phyloP scores from a whole-genome alignment of 2,113 vertebrate genomes.

The Dasyurus viverrinus region DNA sequence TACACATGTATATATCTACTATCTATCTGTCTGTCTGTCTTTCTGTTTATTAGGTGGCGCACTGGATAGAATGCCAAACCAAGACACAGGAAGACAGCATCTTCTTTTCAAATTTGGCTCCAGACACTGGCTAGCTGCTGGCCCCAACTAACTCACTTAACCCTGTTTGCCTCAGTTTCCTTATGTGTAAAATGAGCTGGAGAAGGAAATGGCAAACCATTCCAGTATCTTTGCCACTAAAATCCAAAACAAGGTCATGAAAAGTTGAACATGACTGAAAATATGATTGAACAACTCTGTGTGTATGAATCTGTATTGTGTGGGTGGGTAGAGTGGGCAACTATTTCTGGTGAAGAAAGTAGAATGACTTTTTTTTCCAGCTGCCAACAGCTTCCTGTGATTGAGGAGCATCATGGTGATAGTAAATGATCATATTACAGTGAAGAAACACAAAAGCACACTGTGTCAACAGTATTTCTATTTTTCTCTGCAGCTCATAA shows the following conservation, averaged over 20 bases:
- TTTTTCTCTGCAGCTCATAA: neutral
- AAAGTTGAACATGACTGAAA: too few relatives aligned
- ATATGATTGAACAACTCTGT: neutral
- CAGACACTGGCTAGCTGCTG: neutral
- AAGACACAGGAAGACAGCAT: neutral
- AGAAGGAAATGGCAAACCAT: neutral
- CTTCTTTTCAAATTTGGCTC: neutral
- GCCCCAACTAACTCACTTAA: neutral
- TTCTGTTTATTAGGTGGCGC: too few relatives aligned
- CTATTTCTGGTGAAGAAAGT: neutral
- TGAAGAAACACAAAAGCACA: neutral
- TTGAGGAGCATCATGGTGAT: neutral
- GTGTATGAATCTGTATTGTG: too few relatives aligned
- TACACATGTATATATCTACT: too few relatives aligned
- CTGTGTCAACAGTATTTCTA: neutral
- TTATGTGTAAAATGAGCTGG: neutral
- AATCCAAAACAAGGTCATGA: neutral
- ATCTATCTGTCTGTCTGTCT: too few relatives aligned
- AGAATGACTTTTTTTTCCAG: conserved; percentile 4
- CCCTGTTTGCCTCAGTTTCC: neutral
- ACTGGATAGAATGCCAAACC: neutral
- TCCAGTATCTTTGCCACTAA: neutral
- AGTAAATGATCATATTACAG: neutral
- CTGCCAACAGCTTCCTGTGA: neutral
- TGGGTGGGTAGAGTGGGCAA: too few relatives aligned